A percentile compares a stretch with the other conserved stretches of the same genome.
Evolutionary conservation across 2,888 invertebrate species (phyloP).

Genomic region (Chrysina gloriosa): DNA sequence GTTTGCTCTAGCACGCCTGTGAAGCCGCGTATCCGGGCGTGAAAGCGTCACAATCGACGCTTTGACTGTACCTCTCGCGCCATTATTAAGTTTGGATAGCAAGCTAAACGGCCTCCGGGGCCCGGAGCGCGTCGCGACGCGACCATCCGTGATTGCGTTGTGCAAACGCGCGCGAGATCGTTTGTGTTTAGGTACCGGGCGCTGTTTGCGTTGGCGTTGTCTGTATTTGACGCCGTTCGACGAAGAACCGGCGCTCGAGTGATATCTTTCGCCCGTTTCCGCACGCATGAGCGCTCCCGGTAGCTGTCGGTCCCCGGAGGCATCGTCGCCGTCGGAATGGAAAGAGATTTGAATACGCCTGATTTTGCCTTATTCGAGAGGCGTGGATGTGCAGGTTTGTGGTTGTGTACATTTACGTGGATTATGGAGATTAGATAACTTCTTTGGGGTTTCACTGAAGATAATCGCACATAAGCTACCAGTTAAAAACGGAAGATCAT

Average conservation of each 20-base stretch:
- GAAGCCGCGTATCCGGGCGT: slow-evolving; percentile 54
- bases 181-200: neutral
- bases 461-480: too few species aligned
- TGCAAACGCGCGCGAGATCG: neutral
- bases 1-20: slow-evolving; percentile 49
- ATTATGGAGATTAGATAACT: too few species aligned
- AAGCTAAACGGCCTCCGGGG: slow-evolving; percentile 61
- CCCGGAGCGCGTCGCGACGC: neutral
- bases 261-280: slow-evolving; percentile 8
- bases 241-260: neutral
- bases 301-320: neutral
- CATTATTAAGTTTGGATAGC: slow-evolving; percentile 66
- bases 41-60: slow-evolving; percentile 56
- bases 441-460: too few species aligned
- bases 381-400: too few species aligned
- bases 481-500: too few species aligned
- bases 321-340: neutral
- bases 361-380: too few species aligned
- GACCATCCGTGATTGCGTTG: slow-evolving; percentile 3
- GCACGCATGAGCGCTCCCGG: neutral
- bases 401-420: too few species aligned
- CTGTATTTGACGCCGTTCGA: slow-evolving; percentile 3
- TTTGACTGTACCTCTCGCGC: slow-evolving; percentile 56
- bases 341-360: too few species aligned
- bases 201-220: slow-evolving; percentile 3